Evolutionary conservation across 2,888 invertebrate species (phyloP).

Genomic region (Monochamus alternatus): DNA sequence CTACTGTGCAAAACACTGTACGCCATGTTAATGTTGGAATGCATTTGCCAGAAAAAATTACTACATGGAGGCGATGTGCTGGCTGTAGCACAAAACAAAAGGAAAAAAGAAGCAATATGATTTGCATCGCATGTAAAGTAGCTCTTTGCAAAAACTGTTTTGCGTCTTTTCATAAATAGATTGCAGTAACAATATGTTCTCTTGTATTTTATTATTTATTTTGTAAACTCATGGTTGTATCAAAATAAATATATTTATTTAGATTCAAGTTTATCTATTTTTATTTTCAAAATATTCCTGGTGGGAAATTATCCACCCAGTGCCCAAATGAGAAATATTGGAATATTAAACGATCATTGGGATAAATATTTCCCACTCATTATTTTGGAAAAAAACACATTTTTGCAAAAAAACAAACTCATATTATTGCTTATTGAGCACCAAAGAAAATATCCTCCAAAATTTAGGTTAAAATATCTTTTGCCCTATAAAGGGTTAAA

Average conservation of each 20-base stretch:
- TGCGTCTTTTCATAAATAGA: not conserved
- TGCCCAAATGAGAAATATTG: not conserved
- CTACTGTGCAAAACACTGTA: not conserved
- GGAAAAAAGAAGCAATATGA: not conserved
- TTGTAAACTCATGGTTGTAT: too few species aligned
- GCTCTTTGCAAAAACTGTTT: not conserved
- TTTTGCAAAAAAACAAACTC: not conserved
- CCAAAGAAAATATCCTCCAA: not conserved
- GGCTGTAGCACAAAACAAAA: not conserved
- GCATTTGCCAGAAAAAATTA: not conserved
- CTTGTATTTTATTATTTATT: too few species aligned
- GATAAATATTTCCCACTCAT: not conserved
- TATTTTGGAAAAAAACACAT: not conserved
- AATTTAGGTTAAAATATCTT: not conserved
- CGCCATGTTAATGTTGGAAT: not conserved
- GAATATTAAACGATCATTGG: not conserved
- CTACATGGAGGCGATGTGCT: not conserved
- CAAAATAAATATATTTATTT: too few species aligned
- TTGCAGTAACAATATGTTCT: not conserved
- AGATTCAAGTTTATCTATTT: not conserved
- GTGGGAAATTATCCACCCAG: not conserved
- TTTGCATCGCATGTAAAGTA: not conserved
- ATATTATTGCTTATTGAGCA: not conserved
- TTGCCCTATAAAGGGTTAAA: not conserved
- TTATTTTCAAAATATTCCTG: not conserved